phyloP scores from a whole-genome alignment of 2,888 invertebrate species.

The Drosophila longiperda region DNA sequence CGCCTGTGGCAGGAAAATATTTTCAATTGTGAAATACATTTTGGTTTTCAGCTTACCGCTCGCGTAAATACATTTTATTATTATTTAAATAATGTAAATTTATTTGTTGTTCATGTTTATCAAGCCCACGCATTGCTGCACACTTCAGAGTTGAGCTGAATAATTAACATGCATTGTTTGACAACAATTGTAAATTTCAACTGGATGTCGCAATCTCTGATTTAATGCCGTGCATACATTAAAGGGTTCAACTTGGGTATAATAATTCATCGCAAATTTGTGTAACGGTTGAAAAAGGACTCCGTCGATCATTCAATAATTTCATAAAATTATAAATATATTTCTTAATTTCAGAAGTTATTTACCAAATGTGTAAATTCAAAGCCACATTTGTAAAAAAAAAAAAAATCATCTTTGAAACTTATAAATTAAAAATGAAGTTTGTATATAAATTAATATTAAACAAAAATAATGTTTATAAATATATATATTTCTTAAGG shows the following conservation, averaged over 20 bases:
- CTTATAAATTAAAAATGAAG: neutral
- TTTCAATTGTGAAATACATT: constrained; percentile 46
- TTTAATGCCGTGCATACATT: neutral
- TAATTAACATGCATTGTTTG: constrained; percentile 25
- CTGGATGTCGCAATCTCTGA: neutral
- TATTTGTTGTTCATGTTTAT: constrained; percentile 29
- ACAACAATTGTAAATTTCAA: neutral
- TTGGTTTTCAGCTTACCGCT: constrained; percentile 20
- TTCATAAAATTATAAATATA: neutral
- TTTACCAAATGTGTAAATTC: neutral
- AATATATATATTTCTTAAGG: neutral
- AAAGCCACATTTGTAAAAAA: neutral
- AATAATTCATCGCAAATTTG: neutral
- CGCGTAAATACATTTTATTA: constrained; percentile 31
- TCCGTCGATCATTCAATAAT: no score
- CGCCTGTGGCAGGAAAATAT: neutral
- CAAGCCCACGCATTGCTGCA: constrained; percentile 35
- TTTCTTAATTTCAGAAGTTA: neutral
- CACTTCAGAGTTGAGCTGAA: constrained; percentile 17
- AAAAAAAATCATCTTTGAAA: neutral
- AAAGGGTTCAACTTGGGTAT: neutral
- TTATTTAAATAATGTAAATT: constrained; percentile 11
- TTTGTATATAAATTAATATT: neutral
- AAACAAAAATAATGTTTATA: no score
- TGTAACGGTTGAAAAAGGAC: neutral